phyloP scores from a whole-genome alignment of 2,113 vertebrate genomes.

The Cinclus cinclus region DNA sequence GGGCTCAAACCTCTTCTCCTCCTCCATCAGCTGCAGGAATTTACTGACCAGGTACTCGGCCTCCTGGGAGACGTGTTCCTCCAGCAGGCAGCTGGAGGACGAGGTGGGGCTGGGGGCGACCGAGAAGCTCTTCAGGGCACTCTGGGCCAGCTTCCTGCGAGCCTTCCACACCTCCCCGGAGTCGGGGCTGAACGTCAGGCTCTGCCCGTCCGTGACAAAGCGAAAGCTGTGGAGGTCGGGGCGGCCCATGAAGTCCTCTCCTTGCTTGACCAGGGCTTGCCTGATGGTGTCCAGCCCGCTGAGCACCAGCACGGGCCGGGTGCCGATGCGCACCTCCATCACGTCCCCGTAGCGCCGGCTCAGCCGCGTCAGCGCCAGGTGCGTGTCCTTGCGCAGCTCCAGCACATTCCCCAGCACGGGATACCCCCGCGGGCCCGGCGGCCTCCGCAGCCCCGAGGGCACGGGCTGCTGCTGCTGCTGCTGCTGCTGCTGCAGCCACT shows the following conservation, averaged over 20 bases:
- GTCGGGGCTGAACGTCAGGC: conserved; percentile 80
- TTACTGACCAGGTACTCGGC: conserved; percentile 72
- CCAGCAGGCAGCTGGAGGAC: conserved; percentile 68
- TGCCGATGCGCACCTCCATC: conserved; percentile 85
- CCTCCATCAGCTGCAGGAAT: conserved; percentile 22
- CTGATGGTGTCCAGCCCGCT: conserved; percentile 78
- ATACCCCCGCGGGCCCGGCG: conserved; percentile 81
- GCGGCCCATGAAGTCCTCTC: conserved; percentile 86
- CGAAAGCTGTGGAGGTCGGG: conserved; percentile 80
- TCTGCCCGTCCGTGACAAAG: conserved; percentile 53
- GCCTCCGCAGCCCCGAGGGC: conserved; percentile 79
- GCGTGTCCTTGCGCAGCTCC: conserved; percentile 77
- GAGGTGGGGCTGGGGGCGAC: conserved; percentile 11
- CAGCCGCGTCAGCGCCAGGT: conserved; percentile 82
- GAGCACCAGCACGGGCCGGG: conserved; percentile 86
- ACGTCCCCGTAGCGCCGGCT: conserved; percentile 82
- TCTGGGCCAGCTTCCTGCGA: conserved; percentile 78
- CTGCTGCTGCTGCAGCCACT: conserved; percentile 27
- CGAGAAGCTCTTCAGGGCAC: conserved; percentile 79
- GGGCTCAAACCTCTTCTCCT: conserved; percentile 74
- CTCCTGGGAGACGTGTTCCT: conserved; percentile 84
- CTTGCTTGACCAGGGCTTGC: conserved; percentile 87
- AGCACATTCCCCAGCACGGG: conserved; percentile 85
- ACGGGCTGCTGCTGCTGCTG: conserved; percentile 1
- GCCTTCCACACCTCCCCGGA: conserved; percentile 73